Percentiles rank a stretch among this genome's conserved stretches.
Evolutionary conservation across 2,797 vertebrate species (phyloP).

Genomic region (Leptoclinus maculatus): DNA sequence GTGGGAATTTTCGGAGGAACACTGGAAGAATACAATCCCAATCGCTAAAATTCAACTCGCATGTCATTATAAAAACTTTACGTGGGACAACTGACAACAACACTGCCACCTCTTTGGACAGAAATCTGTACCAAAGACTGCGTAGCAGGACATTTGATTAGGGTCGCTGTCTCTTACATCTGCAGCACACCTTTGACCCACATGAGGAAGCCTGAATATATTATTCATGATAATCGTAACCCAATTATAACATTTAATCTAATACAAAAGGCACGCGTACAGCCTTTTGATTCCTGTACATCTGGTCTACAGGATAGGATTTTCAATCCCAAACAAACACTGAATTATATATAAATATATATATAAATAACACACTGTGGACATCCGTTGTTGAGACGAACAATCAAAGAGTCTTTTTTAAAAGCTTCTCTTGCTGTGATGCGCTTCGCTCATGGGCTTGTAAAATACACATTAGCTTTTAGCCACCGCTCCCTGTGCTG

Average conservation of each 20-base stretch:
- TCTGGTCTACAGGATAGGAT: neutral
- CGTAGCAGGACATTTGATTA: neutral
- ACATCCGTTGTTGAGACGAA: neutral
- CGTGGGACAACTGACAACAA: neutral
- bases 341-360: neutral
- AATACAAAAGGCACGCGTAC: too few relatives aligned
- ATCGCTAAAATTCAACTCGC: neutral
- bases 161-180: neutral
- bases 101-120: neutral
- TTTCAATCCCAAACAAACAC: neutral
- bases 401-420: neutral
- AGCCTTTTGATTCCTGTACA: neutral
- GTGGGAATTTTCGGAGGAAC: neutral
- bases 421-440: conserved; percentile 3
- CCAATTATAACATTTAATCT: too few relatives aligned
- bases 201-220: neutral
- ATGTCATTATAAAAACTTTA: neutral
- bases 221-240: neutral
- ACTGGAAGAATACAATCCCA: neutral
- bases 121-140: neutral
- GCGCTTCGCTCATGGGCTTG: neutral
- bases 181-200: neutral
- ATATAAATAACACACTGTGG: neutral
- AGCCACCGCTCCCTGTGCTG: conserved; percentile 6
- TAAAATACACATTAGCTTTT: conserved; percentile 25